Percentiles rank a stretch among this genome's conserved stretches.
Evolutionary conservation across 2,888 invertebrate species (phyloP).

Genomic region (Clitarchus hookeri): DNA sequence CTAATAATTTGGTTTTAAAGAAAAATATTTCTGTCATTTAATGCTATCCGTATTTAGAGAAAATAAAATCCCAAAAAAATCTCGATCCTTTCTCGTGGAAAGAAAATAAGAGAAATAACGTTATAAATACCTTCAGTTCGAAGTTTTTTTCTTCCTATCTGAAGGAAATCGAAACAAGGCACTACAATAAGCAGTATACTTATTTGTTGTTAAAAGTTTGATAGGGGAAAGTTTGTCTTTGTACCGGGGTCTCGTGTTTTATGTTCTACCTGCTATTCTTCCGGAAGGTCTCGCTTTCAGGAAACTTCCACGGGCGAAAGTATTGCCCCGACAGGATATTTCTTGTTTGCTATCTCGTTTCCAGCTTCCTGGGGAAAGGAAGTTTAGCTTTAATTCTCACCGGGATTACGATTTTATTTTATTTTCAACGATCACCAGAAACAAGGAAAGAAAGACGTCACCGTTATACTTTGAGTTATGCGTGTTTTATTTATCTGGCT

Average conservation of each 20-base stretch:
- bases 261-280: not conserved
- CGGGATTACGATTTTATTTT: too few relatives aligned
- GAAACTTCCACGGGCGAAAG: not conserved
- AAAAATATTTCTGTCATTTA: too few relatives aligned
- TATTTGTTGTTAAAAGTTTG: constrained; percentile 1
- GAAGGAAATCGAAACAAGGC: not conserved
- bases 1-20: too few relatives aligned
- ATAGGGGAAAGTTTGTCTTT: not conserved
- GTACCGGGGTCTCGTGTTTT: not conserved
- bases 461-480: too few relatives aligned
- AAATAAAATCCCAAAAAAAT: too few relatives aligned
- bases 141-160: not conserved
- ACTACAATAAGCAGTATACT: not conserved
- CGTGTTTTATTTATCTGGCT: too few relatives aligned
- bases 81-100: too few relatives aligned
- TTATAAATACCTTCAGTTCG: not conserved
- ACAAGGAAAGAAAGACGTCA: too few relatives aligned
- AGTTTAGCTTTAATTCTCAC: not conserved
- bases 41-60: too few relatives aligned
- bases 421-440: too few relatives aligned
- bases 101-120: not conserved
- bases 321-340: not conserved
- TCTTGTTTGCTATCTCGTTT: not conserved
- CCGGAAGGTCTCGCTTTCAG: not conserved
- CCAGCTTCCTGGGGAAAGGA: not conserved